Base-by-base conservation (phyloP, 1,140 invertebrate genomes). In the Drosophila suzukii region DNA sequence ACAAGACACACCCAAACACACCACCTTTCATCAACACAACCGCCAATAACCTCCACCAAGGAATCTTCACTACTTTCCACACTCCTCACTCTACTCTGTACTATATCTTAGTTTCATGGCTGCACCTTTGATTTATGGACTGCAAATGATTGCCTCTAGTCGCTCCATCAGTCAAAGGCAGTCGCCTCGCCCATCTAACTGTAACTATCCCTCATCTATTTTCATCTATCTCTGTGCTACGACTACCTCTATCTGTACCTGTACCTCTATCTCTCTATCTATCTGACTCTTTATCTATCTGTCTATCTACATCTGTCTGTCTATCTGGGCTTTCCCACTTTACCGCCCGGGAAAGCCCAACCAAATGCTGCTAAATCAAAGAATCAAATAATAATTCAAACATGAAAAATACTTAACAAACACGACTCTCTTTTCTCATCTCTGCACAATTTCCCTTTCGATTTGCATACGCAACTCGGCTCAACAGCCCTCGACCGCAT, bases 301-400 rank as follows among this genome's bases (percentile, higher is more conserved):
- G 46, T 57, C 54, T 54, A 62, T 82, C 49, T 75, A 67, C 66
- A 68, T 76, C 60, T 86, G 60, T 74, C 43, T 79, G 32, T 46
- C 44, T 72, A 80, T 70, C 84, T 83, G 70, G 82, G 61, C 74
- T 75, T 62, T 78, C 79, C 76, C 70, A 75, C 54, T 67, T 81
- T 84, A 81, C 84, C 80, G 80, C 77, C 76, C 73, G 65, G 68
- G 78, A 90, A 77, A 79, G 75, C 75, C 77, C 78, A 62, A 91
- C 66, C 67, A 77, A 91, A 90, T 82, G 84, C 84, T 88, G 84
- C 79, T 83, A 91, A 83, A 91, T 91, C 84, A 91, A 91, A 91
- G 84, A 89, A 89, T 84, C 85, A 89, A 91, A 85, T 91, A 89
- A 91, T 91, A 90, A 91, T 77, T 91, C 79, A 78, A 75, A 78